Percentiles rank a stretch among this genome's conserved stretches.
Evolutionary conservation across 1,140 invertebrate species (phyloP).

Genomic region (Drosophila bocqueti): DNA sequence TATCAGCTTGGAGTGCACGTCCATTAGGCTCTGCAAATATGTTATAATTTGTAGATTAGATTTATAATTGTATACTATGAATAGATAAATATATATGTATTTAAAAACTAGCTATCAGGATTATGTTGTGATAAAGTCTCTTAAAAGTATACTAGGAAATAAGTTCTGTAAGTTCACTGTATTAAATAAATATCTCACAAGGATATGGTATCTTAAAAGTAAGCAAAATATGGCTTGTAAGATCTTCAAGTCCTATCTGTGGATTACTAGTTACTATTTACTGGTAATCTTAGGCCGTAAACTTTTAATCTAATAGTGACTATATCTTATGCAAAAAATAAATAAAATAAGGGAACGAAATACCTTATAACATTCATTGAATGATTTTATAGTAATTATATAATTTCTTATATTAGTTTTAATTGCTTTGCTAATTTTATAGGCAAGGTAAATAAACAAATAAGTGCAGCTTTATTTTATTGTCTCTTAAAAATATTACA

Average conservation of each 20-base stretch:
- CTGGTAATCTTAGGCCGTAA: not conserved
- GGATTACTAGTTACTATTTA: not conserved
- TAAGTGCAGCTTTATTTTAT: not conserved
- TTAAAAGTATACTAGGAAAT: not conserved
- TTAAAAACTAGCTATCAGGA: not conserved
- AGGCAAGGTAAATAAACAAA: too few species aligned
- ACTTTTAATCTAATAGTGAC: not conserved
- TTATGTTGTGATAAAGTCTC: not conserved
- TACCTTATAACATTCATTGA: not conserved
- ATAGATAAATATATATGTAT: too few species aligned
- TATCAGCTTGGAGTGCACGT: conserved; percentile 76
- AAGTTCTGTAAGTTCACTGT: not conserved
- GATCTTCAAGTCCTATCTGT: not conserved
- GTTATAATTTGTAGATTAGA: not conserved
- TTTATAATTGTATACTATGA: not conserved
- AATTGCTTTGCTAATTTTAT: too few species aligned
- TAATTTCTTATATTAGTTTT: not conserved
- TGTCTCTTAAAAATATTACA: conserved; percentile 1
- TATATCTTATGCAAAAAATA: too few species aligned
- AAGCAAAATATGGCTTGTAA: not conserved
- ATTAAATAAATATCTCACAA: not conserved
- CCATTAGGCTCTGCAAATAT: conserved; percentile 76
- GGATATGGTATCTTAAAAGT: not conserved
- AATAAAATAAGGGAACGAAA: not conserved
- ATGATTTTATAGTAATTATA: not conserved